Percentiles rank a stretch among this genome's conserved stretches.
These are phyloP conservation scores for Notocelia uddmanniana DNA, from an alignment of 2,888 invertebrate species.

Conservation along the genomic window DNA sequence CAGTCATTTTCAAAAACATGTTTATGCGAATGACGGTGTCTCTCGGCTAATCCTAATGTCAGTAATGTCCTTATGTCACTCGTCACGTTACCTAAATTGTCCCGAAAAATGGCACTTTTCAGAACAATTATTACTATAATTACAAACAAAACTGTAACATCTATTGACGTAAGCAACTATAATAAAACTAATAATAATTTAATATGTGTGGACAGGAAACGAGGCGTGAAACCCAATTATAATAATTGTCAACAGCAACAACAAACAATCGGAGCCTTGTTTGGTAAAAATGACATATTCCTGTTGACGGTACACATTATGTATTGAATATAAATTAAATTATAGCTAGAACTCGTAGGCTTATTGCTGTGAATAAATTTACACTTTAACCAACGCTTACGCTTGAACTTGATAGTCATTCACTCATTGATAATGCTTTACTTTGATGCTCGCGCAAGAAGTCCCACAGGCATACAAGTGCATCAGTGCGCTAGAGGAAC, in stretches of 20 bases:
- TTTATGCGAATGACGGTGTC: no score
- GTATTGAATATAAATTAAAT: constrained; percentile 22
- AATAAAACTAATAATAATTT: neutral
- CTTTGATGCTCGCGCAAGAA: no score
- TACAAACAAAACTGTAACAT: neutral
- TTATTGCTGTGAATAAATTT: neutral
- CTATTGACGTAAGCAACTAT: no score
- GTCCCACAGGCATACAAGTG: no score
- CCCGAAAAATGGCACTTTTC: neutral
- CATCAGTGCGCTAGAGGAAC: no score
- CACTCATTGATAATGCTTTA: neutral
- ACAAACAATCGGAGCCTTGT: constrained; percentile 9
- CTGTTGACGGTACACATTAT: constrained; percentile 5
- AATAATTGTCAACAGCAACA: constrained; percentile 17
- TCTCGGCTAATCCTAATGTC: no score
- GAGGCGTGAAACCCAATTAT: constrained; percentile 28
- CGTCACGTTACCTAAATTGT: neutral
- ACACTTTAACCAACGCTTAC: neutral
- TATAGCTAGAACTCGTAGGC: neutral
- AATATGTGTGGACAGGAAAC: constrained; percentile 25
- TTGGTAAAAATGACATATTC: constrained; percentile 29
- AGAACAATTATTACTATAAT: constrained; percentile 3
- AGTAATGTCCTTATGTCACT: no score
- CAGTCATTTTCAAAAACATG: no score
- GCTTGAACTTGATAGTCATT: neutral